Evolutionary conservation across 2,113 vertebrate species (phyloP).

Genomic region (Brienomyrus brachyistius): DNA sequence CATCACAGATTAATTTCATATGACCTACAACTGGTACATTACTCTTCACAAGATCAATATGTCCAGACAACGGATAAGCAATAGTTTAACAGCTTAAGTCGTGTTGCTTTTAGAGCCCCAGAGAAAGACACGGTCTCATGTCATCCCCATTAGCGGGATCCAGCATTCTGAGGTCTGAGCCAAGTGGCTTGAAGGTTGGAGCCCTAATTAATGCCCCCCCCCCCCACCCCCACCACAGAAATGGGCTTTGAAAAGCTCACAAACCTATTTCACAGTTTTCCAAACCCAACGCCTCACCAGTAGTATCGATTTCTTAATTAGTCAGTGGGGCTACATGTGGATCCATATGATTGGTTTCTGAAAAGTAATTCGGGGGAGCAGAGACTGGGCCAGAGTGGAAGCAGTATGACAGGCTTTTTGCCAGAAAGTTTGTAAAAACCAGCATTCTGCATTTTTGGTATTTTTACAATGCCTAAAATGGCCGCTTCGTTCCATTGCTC

Average conservation of each 20-base stretch:
- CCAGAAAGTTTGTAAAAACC: background rate
- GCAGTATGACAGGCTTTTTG: background rate
- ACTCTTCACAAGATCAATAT: background rate
- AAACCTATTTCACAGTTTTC: background rate
- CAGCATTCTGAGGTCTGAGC: background rate
- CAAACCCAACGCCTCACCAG: too few species aligned
- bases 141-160: background rate
- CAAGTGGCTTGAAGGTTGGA: background rate
- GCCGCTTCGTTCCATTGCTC: conserved; percentile 48
- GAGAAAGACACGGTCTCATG: background rate
- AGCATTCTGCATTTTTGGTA: background rate
- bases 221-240: background rate
- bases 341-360: background rate
- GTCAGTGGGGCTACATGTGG: background rate
- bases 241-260: background rate
- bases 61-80: background rate
- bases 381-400: background rate
- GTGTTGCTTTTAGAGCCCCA: background rate
- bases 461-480: conserved; percentile 30
- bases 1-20: background rate
- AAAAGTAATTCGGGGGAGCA: too few species aligned
- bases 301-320: background rate
- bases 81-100: background rate
- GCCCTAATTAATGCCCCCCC: background rate
- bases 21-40: background rate